Base-by-base conservation (phyloP, 2,888 invertebrate genomes). In the Bedellia somnulentella region DNA sequence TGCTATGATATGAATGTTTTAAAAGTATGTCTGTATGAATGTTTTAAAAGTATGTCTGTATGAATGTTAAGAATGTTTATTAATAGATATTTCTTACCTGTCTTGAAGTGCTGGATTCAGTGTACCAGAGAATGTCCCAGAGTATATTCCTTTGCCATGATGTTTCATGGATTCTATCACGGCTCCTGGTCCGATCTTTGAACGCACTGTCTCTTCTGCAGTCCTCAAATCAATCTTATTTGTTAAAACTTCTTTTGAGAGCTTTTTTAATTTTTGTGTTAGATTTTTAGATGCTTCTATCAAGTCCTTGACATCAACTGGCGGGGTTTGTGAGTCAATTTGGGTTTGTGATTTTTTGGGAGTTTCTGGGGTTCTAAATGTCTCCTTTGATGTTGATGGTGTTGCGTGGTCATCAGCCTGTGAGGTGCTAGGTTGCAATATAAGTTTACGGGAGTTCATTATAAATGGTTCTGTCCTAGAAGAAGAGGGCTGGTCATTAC, bases 91-190 rank as follows among this genome's bases (percentile, higher is more conserved):
- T 6, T 18, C 39, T 53, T 41, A 77, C 54, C 85, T 85, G 64
- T 95, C 95, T 68, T 95, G 95, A 28, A 94, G 78, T 25, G 93
- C 91, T 30, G 94, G 95, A 63, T 94, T 95, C 31, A 95, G 62
- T 11, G 94, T 95, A 31, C 95, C 95, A 52, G 93, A 94, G 64
- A 96, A 96, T 37, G 95, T 95, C 39, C 96, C 96, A 9, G 94
- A 95, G 70, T 94, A 96, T 38, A 95, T 92, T 45, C 94, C 95
- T 61, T 92, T 91, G 41, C 94, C 91, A 49, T 94, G 91, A 57
- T 94, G 93, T 59, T 89, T 87, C 92, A 93, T 90, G 47, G 89
- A 89, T 56, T 92, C 90, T 54, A 92, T 91, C 50, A 91, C 89
- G 46, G 91, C 91, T 18, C 91, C 90, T 9, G 71, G 68, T 31